Base-by-base conservation (phyloP, 2,888 invertebrate genomes). In the Drosophila helvetica region DNA sequence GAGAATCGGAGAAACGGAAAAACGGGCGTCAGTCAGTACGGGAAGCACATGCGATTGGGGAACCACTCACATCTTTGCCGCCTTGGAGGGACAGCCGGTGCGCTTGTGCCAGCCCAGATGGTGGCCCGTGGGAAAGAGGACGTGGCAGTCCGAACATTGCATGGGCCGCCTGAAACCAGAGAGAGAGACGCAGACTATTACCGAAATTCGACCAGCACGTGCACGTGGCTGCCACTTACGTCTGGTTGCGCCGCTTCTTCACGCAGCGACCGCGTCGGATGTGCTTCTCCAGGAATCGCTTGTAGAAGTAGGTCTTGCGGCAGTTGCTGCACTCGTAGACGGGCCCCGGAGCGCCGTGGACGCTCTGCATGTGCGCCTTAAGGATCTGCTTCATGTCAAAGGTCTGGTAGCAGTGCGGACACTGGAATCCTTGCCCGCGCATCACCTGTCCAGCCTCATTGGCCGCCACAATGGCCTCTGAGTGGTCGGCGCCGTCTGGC, bases 21-120 rank as follows among this genome's bases (percentile, higher is more conserved):
- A 42, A 52, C 46, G 8, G 17, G 52, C 38, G 43, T 25, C 7
- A 45, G 43, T 25, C 7, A 45, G 19, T 10, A n/a, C 15, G 10
- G 3, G 10, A 1, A 15, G 5, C 25, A 7, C 12, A 25, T 9
- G 17, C 8, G 18, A 30, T 62, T 47, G 42, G 27, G 6, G n/a
- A 38, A 15, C 2, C n/a, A 70, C 88, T 80, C 50, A 91, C 91
- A 91, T 90, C 80, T 91, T 91, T 54, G 90, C 89, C 45, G 91
- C 90, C 75, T 91, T 90, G 27, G 91, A 92, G 6, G 92, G 91
- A 46, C 92, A 92, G 5, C 92, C 92, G 18, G 92, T 91, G 64
- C 92, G 90, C 61, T 92, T 92, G 60, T 92, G 92, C 92, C 92
- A 92, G 38, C 92, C 92, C 57, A 92, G 79, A 77, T 92, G 92